phyloP scores from a whole-genome alignment of 2,888 invertebrate species.

The Embidobia sp. region DNA sequence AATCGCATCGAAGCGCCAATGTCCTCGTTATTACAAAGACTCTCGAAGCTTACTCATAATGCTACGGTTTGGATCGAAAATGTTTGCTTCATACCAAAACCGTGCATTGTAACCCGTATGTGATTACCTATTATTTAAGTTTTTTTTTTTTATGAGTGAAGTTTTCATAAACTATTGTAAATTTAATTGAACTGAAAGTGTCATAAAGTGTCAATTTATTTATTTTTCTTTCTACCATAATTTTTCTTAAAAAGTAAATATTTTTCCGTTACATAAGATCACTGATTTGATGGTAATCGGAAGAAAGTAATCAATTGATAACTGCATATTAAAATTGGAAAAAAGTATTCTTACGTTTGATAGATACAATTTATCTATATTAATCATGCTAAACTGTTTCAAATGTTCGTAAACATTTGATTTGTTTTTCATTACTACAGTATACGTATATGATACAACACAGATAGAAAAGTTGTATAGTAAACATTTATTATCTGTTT shows the following conservation, averaged over 20 bases:
- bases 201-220: conserved; percentile 17
- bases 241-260: not conserved
- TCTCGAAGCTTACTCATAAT: conserved; percentile 62
- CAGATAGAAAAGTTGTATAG: conserved; percentile 20
- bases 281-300: not conserved
- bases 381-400: conserved; percentile 14
- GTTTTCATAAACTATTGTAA: conserved; percentile 25
- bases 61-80: conserved; percentile 54
- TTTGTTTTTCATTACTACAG: conserved; percentile 10
- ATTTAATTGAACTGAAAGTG: conserved; percentile 13
- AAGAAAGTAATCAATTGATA: not conserved
- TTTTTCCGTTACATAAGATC: conserved; percentile 9
- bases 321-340: conserved; percentile 5
- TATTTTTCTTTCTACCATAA: not conserved
- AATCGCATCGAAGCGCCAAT: conserved; percentile 66
- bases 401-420: conserved; percentile 26
- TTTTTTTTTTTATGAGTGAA: conserved; percentile 15
- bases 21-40: conserved; percentile 62
- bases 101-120: conserved; percentile 61
- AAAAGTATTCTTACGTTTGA: conserved; percentile 14
- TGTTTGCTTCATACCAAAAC: conserved; percentile 40
- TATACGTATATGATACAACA: conserved; percentile 6
- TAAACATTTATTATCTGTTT: conserved; percentile 5
- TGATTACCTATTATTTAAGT: conserved; percentile 54
- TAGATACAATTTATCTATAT: conserved; percentile 25